phyloP scores from a whole-genome alignment of 2,888 invertebrate genomes.

The Lasioglossum lativentre region DNA sequence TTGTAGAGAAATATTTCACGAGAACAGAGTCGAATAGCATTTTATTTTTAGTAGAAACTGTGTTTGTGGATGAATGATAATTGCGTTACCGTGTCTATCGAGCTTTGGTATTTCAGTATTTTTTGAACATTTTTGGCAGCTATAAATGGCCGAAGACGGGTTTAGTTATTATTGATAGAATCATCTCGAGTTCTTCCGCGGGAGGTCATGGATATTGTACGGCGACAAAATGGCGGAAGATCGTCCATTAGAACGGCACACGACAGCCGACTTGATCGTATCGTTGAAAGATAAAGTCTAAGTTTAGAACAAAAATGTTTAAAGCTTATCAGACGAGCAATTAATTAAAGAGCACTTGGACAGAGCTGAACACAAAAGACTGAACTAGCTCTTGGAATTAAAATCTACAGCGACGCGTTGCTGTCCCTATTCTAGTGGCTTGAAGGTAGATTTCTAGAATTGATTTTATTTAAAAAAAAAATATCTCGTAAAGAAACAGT shows the following conservation, averaged over 20 bases:
- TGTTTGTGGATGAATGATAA: not conserved
- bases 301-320: slow-evolving; percentile 4
- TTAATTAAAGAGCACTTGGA: not conserved
- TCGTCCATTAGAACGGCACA: not conserved
- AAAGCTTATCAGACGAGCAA: not conserved
- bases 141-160: not conserved
- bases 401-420: not conserved
- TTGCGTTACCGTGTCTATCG: not conserved
- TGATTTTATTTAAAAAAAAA: not conserved
- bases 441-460: not conserved
- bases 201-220: not conserved
- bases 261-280: slow-evolving; percentile 5
- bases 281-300: not conserved
- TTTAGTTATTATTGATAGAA: not conserved
- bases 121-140: not conserved
- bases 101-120: not conserved
- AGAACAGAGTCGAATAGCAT: not conserved
- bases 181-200: not conserved
- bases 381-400: not conserved
- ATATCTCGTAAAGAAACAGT: not conserved
- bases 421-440: not conserved
- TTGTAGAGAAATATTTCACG: not conserved
- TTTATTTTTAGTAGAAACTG: not conserved
- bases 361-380: not conserved
- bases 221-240: not conserved